Evolutionary conservation across 2,888 invertebrate species (phyloP).

Genomic region (Entomobrya proxima): DNA sequence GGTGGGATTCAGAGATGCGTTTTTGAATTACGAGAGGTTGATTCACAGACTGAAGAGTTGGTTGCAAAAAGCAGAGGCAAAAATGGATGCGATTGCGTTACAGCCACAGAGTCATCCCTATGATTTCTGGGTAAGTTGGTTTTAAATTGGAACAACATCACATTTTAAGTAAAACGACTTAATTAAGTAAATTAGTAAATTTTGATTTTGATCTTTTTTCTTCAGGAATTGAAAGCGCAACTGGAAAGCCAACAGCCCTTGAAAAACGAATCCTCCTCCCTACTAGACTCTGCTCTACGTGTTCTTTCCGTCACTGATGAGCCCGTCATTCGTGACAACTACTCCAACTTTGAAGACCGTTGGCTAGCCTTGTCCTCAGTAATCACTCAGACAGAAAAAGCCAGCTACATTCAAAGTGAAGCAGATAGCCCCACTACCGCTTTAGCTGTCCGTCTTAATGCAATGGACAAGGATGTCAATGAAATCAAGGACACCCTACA

Average conservation of each 20-base stretch:
- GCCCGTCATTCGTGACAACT: slow-evolving; percentile 87
- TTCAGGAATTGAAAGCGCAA: slow-evolving; percentile 88
- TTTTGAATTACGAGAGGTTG: slow-evolving; percentile 83
- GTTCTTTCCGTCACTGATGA: slow-evolving; percentile 90
- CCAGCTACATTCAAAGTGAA: slow-evolving; percentile 67
- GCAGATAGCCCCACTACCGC: slow-evolving; percentile 82
- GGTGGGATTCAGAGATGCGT: slow-evolving; percentile 81
- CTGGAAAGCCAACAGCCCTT: slow-evolving; percentile 89
- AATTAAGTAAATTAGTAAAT: background rate
- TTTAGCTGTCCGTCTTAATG: slow-evolving; percentile 85
- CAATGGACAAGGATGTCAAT: slow-evolving; percentile 86
- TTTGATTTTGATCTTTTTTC: slow-evolving; percentile 3
- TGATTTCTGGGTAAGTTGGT: slow-evolving; percentile 85
- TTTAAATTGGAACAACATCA: background rate
- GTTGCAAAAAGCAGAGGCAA: slow-evolving; percentile 85
- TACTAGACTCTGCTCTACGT: slow-evolving; percentile 87
- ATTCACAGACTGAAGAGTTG: slow-evolving; percentile 86
- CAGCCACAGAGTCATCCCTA: slow-evolving; percentile 85
- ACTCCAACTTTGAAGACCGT: slow-evolving; percentile 86
- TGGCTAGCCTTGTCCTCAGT: slow-evolving; percentile 79
- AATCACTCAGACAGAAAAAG: slow-evolving; percentile 70
- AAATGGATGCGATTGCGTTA: slow-evolving; percentile 82
- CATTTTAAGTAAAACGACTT: too few relatives aligned
- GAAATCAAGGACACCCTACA: slow-evolving; percentile 85
- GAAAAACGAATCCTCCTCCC: slow-evolving; percentile 84